Evolutionary conservation across 2,113 vertebrate genomes (phyloP), one percentile per base, ranked within the genome.

Genomic region (Channa argus): DNA sequence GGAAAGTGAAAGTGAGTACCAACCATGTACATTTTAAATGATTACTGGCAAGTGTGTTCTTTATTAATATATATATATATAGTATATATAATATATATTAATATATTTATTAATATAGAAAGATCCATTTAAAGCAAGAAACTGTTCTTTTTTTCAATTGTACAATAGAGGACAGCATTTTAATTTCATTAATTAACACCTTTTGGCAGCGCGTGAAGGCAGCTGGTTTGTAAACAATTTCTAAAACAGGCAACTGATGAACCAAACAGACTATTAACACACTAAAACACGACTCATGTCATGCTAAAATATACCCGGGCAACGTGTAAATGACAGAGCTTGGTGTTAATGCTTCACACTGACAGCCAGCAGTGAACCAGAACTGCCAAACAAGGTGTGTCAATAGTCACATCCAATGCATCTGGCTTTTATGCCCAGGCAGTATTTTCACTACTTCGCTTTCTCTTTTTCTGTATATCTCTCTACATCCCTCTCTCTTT

Each of bases 241-340:
- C 62, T 59, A 37, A 64, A 72, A 45, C 43, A 76, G 53, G 38
- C 63, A 55, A 41, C 33, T 56, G 54, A 79, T 24, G 33, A 63
- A 14, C n/a, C 15, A 53, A 70, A 74, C 14, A 56, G 46, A 68
- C 55, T 11, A 10, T 44, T n/a, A 10, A 0, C 46, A 53, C 59
- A n/a, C 38, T 39, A n/a, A 24, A 49, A 59, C 52, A 53, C 51
- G 45, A 44, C 49, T 76, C 43, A 46, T 13, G 9, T 3, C 49
- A 44, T 53, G 56, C 4, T 55, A 38, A 51, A 34, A 71, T 52
- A 43, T 11, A 59, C 34, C 24, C 60, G 45, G 37, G 36, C 58
- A 45, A 53, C 45, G 33, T 53, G 58, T 15, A 43, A 49, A 52
- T 62, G 39, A 59, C 13, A 54, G 10, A 2, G 14, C 5, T 55